phyloP scores from a whole-genome alignment of 2,888 invertebrate genomes.

The Conomelus anceps region DNA sequence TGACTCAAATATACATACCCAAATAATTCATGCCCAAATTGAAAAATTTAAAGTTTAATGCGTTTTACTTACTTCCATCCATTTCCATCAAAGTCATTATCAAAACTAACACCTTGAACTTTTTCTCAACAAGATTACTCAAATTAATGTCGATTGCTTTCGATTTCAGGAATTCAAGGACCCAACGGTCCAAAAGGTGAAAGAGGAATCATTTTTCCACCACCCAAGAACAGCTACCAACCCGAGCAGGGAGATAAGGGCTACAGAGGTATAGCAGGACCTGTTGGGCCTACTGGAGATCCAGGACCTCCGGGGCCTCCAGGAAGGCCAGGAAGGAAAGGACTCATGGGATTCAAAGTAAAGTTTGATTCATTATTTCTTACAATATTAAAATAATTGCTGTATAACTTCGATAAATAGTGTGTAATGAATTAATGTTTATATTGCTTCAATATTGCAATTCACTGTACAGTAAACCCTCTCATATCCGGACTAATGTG shows the following conservation, averaged over 20 bases:
- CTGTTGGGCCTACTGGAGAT: slow-evolving; percentile 35
- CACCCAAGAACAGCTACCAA: slow-evolving; percentile 18
- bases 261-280: slow-evolving; percentile 50
- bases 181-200: not conserved
- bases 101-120: too few relatives aligned
- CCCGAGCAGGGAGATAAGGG: slow-evolving; percentile 42
- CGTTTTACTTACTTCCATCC: too few relatives aligned
- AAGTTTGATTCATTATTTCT: not conserved
- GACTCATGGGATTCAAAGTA: slow-evolving; percentile 24
- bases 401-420: not conserved
- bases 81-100: too few relatives aligned
- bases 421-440: too few relatives aligned
- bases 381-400: not conserved
- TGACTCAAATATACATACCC: too few relatives aligned
- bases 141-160: not conserved
- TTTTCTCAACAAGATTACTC: too few relatives aligned
- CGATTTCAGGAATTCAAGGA: not conserved
- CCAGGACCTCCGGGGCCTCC: slow-evolving; percentile 32
- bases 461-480: too few relatives aligned
- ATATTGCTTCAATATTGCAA: too few relatives aligned
- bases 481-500: too few relatives aligned
- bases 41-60: too few relatives aligned
- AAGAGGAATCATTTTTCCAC: slow-evolving; percentile 18
- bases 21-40: too few relatives aligned
- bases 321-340: slow-evolving; percentile 37